Conservation (phyloP, 2,888 invertebrate species). For the Ethmia dodecea region DNA sequence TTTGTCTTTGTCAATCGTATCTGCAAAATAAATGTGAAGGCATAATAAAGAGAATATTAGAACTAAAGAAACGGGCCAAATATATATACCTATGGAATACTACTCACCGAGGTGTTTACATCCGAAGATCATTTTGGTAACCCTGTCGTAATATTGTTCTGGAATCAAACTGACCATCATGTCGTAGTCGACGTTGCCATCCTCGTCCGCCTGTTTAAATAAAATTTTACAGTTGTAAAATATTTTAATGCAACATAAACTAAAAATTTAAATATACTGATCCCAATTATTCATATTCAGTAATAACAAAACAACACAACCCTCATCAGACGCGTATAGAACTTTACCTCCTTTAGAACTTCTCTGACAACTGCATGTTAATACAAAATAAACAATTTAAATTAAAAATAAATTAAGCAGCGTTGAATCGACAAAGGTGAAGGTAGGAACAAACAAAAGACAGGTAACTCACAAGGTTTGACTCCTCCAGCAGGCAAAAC, state of each 20-base stretch:
- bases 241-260: no score
- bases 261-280: no score
- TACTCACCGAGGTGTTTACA: constrained; percentile 59
- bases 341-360: no score
- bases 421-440: constrained; percentile 32
- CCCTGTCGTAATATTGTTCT: constrained; percentile 54
- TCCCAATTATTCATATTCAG: no score
- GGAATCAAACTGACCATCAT: constrained; percentile 68
- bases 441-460: constrained; percentile 51
- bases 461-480: constrained; percentile 66
- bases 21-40: constrained; percentile 36
- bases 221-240: neutral
- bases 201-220: constrained; percentile 52
- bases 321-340: no score
- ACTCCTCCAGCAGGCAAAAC: constrained; percentile 73
- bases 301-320: no score
- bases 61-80: no score
- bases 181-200: constrained; percentile 61
- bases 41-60: neutral
- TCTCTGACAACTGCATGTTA: no score
- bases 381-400: constrained; percentile 34
- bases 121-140: constrained; percentile 52
- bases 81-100: no score
- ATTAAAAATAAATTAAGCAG: constrained; percentile 50
- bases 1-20: constrained; percentile 55